A percentile compares a stretch with the other conserved stretches of the same genome.
These are phyloP conservation scores for Ahaetulla prasina DNA, from an alignment of 2,113 vertebrate genomes.

Conservation along the genomic window DNA sequence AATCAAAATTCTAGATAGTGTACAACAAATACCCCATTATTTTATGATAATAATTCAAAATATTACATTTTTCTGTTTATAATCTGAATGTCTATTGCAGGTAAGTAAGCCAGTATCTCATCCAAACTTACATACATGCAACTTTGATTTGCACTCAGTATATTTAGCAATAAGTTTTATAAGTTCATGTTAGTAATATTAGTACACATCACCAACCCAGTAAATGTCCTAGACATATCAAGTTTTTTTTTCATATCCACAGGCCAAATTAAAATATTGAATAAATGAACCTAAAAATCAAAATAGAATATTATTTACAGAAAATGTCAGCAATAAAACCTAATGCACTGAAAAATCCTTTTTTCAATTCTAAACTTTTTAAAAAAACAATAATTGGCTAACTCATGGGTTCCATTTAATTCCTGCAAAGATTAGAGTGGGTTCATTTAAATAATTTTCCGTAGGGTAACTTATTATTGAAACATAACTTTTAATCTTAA, in stretches of 20 bases:
- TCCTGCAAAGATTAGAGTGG: background rate
- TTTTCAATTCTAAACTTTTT: background rate
- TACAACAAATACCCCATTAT: slow-evolving; percentile 7
- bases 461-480: background rate
- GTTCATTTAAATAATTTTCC: background rate
- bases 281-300: slow-evolving; percentile 37
- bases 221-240: slow-evolving; percentile 18
- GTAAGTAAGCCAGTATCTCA: background rate
- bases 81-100: background rate
- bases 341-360: slow-evolving; percentile 12
- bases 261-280: slow-evolving; percentile 41
- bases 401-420: background rate
- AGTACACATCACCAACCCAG: slow-evolving; percentile 35
- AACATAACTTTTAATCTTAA: background rate
- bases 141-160: background rate
- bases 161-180: slow-evolving; percentile 33
- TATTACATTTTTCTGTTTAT: background rate
- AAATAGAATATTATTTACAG: slow-evolving; percentile 44
- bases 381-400: background rate
- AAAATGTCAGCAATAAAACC: slow-evolving; percentile 27
- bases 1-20: slow-evolving; percentile 34
- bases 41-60: background rate
- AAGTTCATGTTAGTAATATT: slow-evolving; percentile 27
- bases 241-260: slow-evolving; percentile 30
- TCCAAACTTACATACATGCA: background rate